Conservation (phyloP, 2,797 vertebrate species). For the Sebastolobus altivelis region DNA sequence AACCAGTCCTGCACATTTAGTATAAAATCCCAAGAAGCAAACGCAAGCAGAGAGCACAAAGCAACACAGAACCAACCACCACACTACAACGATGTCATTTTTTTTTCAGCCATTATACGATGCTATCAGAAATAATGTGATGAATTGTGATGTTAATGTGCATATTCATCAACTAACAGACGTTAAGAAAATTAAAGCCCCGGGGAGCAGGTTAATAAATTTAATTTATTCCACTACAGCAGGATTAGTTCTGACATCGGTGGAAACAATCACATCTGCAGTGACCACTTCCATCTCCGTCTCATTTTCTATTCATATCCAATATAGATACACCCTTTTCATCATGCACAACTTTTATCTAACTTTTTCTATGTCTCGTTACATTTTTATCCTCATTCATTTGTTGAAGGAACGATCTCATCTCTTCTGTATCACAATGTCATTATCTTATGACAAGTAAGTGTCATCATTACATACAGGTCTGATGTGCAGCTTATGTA, state of each 20-base stretch:
- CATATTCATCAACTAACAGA: slow-evolving; percentile 21
- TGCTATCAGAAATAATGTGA: slow-evolving; percentile 8
- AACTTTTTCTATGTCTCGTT: background rate
- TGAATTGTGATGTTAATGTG: background rate
- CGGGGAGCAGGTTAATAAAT: slow-evolving; percentile 12
- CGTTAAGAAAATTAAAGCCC: slow-evolving; percentile 24
- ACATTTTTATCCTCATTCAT: background rate
- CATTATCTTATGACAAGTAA: background rate
- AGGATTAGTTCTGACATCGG: slow-evolving; percentile 24
- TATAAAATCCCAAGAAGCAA: background rate
- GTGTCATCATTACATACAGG: background rate
- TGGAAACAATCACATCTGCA: slow-evolving; percentile 27
- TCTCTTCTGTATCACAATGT: slow-evolving; percentile 1
- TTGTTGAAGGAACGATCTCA: background rate
- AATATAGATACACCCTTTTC: background rate
- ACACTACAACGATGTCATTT: background rate
- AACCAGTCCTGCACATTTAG: slow-evolving; percentile 1
- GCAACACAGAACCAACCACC: slow-evolving; percentile 2
- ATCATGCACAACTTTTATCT: background rate
- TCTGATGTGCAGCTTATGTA: background rate
- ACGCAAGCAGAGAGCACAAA: background rate
- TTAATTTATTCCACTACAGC: background rate
- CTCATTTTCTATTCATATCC: slow-evolving; percentile 20
- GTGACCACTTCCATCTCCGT: slow-evolving; percentile 4
- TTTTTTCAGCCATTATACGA: slow-evolving; percentile 5